phyloP scores from a whole-genome alignment of 2,113 vertebrate species.

The Seriola aureovittata region DNA sequence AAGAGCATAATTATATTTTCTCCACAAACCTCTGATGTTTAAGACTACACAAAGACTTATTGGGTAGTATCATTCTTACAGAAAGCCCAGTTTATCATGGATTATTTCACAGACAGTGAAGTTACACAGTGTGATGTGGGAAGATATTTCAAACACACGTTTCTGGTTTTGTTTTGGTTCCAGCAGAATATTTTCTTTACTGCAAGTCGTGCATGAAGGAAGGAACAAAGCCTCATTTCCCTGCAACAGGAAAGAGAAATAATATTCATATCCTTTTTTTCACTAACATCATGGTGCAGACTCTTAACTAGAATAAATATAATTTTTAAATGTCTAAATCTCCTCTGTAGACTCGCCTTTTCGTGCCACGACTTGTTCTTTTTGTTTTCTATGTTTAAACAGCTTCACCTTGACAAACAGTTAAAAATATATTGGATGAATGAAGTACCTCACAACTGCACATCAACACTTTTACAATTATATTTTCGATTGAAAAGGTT shows the following conservation, averaged over 20 bases:
- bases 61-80: background rate
- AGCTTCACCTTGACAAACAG: background rate
- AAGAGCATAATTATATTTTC: background rate
- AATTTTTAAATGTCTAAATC: background rate
- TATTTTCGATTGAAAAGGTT: background rate
- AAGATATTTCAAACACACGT: background rate
- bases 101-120: background rate
- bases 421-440: background rate
- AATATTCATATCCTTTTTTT: background rate
- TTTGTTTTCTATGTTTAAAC: background rate
- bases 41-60: background rate
- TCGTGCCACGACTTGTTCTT: background rate
- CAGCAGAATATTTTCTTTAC: background rate
- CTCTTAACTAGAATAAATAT: background rate
- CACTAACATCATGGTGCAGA: background rate
- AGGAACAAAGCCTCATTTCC: background rate
- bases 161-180: background rate
- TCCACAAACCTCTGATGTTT: background rate
- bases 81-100: background rate
- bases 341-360: background rate
- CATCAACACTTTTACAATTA: background rate
- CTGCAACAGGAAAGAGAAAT: background rate
- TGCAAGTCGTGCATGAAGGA: background rate
- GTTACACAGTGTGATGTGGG: background rate
- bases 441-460: background rate